These are phyloP conservation scores for Spodoptera picta DNA, from an alignment of 2,888 invertebrate genomes.

Conservation along the genomic window DNA sequence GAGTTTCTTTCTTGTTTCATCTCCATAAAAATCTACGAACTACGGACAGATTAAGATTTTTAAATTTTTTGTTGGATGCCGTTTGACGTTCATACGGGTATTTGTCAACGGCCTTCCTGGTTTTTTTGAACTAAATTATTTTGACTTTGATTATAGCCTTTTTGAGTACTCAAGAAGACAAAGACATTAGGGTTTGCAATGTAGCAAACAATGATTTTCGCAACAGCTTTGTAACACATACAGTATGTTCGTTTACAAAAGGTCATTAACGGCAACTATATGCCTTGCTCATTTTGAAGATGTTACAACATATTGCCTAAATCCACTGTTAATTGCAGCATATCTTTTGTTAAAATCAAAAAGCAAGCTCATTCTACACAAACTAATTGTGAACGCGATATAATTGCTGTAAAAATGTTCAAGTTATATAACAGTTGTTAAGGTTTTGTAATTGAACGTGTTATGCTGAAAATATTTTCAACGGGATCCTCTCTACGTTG, in stretches of 20 bases:
- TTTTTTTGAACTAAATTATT: no score
- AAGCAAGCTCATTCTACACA: slow-evolving; percentile 6
- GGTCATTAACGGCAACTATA: slow-evolving; percentile 23
- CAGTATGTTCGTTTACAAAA: slow-evolving; percentile 12
- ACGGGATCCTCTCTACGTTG: not conserved
- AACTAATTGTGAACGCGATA: slow-evolving; percentile 19
- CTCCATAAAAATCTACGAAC: no score
- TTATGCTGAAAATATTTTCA: slow-evolving; percentile 5
- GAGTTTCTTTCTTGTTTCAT: no score
- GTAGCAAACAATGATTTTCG: not conserved
- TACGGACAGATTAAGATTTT: no score
- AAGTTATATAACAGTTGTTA: not conserved
- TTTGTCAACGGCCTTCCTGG: no score
- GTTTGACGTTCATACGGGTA: no score
- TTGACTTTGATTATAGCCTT: no score
- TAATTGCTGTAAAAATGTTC: slow-evolving; percentile 11
- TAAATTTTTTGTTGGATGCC: no score
- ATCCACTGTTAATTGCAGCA: slow-evolving; percentile 22
- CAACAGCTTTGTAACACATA: slow-evolving; percentile 1
- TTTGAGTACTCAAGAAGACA: no score
- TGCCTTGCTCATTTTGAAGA: slow-evolving; percentile 7
- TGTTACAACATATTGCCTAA: slow-evolving; percentile 10
- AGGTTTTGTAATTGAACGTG: slow-evolving; percentile 17
- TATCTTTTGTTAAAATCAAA: slow-evolving; percentile 28
- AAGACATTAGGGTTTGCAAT: no score